Base-by-base conservation (phyloP, 2,113 vertebrate genomes). In the Ameiurus melas region DNA sequence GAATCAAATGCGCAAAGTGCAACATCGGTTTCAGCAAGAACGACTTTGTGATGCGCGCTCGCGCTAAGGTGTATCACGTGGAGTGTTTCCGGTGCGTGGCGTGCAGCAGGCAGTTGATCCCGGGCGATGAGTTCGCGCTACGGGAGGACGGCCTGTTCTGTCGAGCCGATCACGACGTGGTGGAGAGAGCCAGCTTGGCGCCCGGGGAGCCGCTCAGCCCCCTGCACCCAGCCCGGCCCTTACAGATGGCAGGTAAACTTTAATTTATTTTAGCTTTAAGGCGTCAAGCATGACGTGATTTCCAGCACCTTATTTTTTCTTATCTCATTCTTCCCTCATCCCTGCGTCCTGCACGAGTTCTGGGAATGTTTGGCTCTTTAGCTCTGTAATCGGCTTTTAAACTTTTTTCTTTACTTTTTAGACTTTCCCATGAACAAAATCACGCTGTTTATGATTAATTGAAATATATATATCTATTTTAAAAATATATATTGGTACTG, bases 1-100 rank as follows among this genome's bases (percentile, higher is more conserved):
- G 98, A 90, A 98, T 99, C 93, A 99, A 99, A 94, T 99, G 98
- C 94, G 97, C 98, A 81, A 99, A 99, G 93, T 99, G 98, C 95
- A 98, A 97, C 95, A 98, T 99, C 92, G 97, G 98, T 91, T 99
- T 99, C 97, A 99, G 98, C 94, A 99, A 98, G 95, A 99, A 98
- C 85, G 98, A 99, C 96, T 99, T 99, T 91, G 98, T 99, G 94
- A 99, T 99, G 98, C 94, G 98, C 81, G 98, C 98, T 86, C 98
- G 98, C 83, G 95, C 97, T 94, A 98, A 99, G 93, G 98, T 99
- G 89, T 99, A 99, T 95, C 98, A 99, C 95, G 98, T 99, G 94
- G 98, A 99, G 94, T 99, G 98, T 95, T 99, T 99, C 95, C 97
- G 98, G 91, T 99, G 98, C 92, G 97, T 99, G 95, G 98, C 98